Evolutionary conservation across 2,113 vertebrate species (phyloP), one percentile per base, ranked within the genome.

Genomic region (Columba livia): DNA sequence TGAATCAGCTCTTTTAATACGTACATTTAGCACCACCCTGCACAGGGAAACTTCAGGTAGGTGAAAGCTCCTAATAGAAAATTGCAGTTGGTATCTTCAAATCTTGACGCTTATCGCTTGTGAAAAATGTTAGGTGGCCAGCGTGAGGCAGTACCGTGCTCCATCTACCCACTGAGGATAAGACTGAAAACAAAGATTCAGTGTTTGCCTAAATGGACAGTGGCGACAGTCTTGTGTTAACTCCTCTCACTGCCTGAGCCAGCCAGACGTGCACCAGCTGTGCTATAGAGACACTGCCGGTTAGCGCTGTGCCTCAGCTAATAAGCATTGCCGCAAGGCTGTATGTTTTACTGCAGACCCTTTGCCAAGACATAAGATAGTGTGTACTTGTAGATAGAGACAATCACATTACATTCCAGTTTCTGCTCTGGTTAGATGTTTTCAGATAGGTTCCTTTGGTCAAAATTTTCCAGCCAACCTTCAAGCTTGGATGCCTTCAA

Each of bases 271-370:
- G 47, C 71, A 72, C 40, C 54, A 91, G 90, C 88, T 69, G 74
- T 23, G 58, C 57, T 13, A 19, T 0, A 65, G 84, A 78, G 34
- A 65, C 32, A 2, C 29, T 28, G 72, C 28, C 0, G 0, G 54
- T 17, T 16, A 79, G n/a, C 5, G 25, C 48, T 2, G 2, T 21
- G 62, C 75, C 0, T 0, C n/a, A 75, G 26, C n/a, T 85, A 69
- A n/a, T 7, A 58, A 56, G 69, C 42, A 16, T 26, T 32, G 66
- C 61, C 79, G 44, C 44, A 58, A 91, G 42, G 66, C 62, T 78
- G 24, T 67, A 5, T 47, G 31, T 89, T 91, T 91, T 24, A 53
- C 58, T 56, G 56, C 73, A 89, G 74, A 38, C 70, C 5, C 16
- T 16, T 44, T 85, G 85, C 75, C 88, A 92, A 90, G 79, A 65